A percentile compares a stretch with the other conserved stretches of the same genome.
These are phyloP conservation scores for Acanthis flammea DNA, from an alignment of 2,797 vertebrate species.

Conservation along the genomic window DNA sequence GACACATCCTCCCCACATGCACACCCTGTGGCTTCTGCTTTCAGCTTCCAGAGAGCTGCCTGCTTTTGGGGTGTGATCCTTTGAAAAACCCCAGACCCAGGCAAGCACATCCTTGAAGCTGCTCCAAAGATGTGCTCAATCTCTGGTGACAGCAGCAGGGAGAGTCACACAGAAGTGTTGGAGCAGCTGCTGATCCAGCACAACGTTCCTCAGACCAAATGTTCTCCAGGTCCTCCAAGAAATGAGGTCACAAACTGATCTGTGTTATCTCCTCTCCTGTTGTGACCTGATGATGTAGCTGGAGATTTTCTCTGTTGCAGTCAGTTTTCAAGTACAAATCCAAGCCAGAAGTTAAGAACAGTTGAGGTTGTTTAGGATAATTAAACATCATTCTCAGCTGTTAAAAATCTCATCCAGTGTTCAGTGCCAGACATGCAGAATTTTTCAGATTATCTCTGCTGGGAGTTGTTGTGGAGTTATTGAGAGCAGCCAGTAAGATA, in stretches of 20 bases:
- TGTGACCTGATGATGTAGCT: slow-evolving; percentile 59
- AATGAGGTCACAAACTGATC: slow-evolving; percentile 68
- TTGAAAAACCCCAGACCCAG: background rate
- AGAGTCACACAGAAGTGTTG: slow-evolving; percentile 5
- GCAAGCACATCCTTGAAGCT: background rate
- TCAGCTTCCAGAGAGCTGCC: background rate
- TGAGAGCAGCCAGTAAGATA: background rate
- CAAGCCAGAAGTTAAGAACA: slow-evolving; percentile 53
- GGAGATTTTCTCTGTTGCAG: slow-evolving; percentile 48
- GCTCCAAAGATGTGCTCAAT: slow-evolving; percentile 28
- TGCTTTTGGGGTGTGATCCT: slow-evolving; percentile 13
- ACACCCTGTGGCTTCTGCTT: background rate
- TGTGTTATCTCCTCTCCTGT: slow-evolving; percentile 51
- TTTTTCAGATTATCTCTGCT: background rate
- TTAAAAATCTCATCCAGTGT: slow-evolving; percentile 29
- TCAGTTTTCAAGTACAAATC: slow-evolving; percentile 63
- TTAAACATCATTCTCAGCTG: slow-evolving; percentile 14
- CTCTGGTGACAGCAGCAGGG: slow-evolving; percentile 8
- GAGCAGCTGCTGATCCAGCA: slow-evolving; percentile 42
- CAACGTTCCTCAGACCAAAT: slow-evolving; percentile 8
- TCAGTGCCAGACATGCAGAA: background rate
- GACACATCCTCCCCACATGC: background rate
- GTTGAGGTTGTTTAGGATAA: slow-evolving; percentile 32
- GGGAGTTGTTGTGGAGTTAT: background rate
- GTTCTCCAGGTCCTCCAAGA: slow-evolving; percentile 45